phyloP scores from a whole-genome alignment of 1,140 invertebrate species.

The Cecropterus lyciades region DNA sequence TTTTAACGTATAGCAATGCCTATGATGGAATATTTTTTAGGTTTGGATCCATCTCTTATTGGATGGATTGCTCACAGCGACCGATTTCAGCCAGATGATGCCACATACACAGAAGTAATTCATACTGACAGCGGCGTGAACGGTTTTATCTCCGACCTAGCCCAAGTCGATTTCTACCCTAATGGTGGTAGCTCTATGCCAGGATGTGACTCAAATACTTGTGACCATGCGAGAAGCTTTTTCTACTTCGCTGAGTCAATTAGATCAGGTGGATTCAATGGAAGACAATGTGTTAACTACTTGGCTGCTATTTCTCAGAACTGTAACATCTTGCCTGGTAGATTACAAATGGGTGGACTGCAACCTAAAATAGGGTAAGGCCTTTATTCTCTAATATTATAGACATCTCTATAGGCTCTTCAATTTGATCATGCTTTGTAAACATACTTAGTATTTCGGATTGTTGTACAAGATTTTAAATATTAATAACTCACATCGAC shows the following conservation, averaged over 20 bases:
- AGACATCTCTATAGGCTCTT: not conserved
- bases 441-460: no score
- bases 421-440: no score
- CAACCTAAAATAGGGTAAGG: conserved; percentile 58
- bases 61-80: conserved; percentile 64
- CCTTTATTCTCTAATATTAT: not conserved
- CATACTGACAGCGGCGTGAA: conserved; percentile 85
- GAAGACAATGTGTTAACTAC: conserved; percentile 55
- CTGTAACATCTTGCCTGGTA: conserved; percentile 47
- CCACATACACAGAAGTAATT: conserved; percentile 86
- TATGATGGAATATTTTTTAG: conserved; percentile 42
- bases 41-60: conserved; percentile 83
- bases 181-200: conserved; percentile 87
- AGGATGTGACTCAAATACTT: conserved; percentile 84
- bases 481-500: no score
- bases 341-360: conserved; percentile 60
- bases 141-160: conserved; percentile 76
- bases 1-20: no score
- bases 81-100: conserved; percentile 85
- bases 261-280: conserved; percentile 55
- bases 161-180: conserved; percentile 88
- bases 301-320: conserved; percentile 48
- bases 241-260: conserved; percentile 66
- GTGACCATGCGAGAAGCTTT: conserved; percentile 58
- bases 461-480: no score